These are phyloP conservation scores for Anthophora plumipes DNA, from an alignment of 2,888 invertebrate species.

Conservation along the genomic window DNA sequence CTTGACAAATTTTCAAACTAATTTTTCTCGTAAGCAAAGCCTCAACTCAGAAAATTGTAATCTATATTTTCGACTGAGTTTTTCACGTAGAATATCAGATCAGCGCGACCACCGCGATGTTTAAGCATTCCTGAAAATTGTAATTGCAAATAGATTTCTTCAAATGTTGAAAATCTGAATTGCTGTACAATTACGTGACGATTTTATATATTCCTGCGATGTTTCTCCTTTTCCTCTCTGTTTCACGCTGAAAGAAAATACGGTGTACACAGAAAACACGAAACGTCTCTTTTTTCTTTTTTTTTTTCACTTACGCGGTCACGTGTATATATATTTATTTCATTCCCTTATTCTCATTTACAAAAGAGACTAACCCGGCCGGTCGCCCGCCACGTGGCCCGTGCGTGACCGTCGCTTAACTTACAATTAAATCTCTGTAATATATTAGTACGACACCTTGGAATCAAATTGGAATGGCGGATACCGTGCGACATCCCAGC, in stretches of 20 bases:
- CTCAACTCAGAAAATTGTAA: too few relatives aligned
- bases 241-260: neutral
- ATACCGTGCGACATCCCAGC: constrained; percentile 69
- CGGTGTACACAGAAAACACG: constrained; percentile 5
- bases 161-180: too few relatives aligned
- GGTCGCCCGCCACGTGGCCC: constrained; percentile 55
- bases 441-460: constrained; percentile 75
- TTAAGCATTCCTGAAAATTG: neutral
- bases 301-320: constrained; percentile 38
- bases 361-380: constrained; percentile 78
- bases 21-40: too few relatives aligned
- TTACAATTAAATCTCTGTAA: constrained; percentile 74
- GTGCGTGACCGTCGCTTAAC: constrained; percentile 66
- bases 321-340: constrained; percentile 77
- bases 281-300: neutral
- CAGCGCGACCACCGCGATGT: too few relatives aligned
- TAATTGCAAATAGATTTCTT: too few relatives aligned
- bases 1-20: too few relatives aligned
- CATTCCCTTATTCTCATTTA: constrained; percentile 80
- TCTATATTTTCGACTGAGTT: too few relatives aligned
- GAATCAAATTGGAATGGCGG: constrained; percentile 78
- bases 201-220: neutral
- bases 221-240: neutral
- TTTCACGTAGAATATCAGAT: too few relatives aligned
- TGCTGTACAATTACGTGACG: too few relatives aligned